These are phyloP conservation scores for Masticophis lateralis DNA, from an alignment of 2,797 vertebrate species.

Conservation along the genomic window DNA sequence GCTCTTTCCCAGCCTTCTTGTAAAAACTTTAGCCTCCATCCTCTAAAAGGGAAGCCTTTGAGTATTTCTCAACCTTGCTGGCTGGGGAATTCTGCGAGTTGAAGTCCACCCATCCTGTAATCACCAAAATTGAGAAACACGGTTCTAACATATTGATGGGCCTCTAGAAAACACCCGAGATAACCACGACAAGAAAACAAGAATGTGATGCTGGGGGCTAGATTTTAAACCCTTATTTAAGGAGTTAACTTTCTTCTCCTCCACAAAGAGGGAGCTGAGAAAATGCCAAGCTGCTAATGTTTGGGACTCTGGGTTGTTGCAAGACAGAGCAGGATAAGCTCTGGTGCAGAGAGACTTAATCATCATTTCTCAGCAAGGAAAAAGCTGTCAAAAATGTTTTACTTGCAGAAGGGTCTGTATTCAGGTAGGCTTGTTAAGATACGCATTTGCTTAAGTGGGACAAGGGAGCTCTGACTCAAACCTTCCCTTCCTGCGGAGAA, in stretches of 20 bases:
- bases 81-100: background rate
- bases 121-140: background rate
- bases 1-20: background rate
- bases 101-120: background rate
- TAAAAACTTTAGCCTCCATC: background rate
- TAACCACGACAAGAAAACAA: background rate
- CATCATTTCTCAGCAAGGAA: background rate
- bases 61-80: background rate
- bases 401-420: background rate
- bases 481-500: background rate
- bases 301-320: background rate
- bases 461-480: background rate
- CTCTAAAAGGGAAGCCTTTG: background rate
- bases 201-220: background rate
- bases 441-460: background rate
- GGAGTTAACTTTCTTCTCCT: background rate
- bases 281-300: background rate
- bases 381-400: background rate
- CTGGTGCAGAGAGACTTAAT: background rate
- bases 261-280: background rate
- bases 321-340: background rate
- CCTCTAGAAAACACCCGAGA: background rate
- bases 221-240: background rate
- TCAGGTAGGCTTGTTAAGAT: background rate
- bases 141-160: background rate